Evolutionary conservation across 1,140 invertebrate genomes (phyloP), one percentile per base, ranked within the genome.

Genomic region (Agrypnia vestita): DNA sequence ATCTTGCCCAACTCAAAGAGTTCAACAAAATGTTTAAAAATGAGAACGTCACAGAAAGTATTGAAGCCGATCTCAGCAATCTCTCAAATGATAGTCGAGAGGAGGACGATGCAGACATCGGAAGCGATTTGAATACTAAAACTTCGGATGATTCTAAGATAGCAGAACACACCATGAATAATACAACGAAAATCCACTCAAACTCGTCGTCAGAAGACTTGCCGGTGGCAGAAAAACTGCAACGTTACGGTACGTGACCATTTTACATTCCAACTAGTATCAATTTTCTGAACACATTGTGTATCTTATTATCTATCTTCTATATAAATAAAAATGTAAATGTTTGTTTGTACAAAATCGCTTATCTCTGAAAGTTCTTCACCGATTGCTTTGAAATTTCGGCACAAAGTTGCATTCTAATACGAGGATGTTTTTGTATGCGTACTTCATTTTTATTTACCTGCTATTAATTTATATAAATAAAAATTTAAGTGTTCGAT

Each of bases 151-250:
- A 64, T 35, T 43, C 35, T 19, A n/a, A 64, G 19, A 21, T 64
- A 25, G 10, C 35, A 19, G 61, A 64, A 59, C 21, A 59, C 7
- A 17, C 11, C 13, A 19, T 59, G 4, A 21, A 10, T 25, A 8
- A 80, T 85, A 11, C 87, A 87, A 49, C 85, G 86, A 9, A 64
- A 84, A 0, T 44, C 84, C 3, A 73, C 67, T 13, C 80, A 80
- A 3, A 73, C 85, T 25, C 83, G 53, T 19, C 84, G 84, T 35
- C 81, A 86, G 15, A 79, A 86, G 47, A 85, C 85, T 0, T 46
- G 78, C 0, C 86, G 85, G 0, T 77, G 84, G 0, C 84, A 85
- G 72, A 87, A 87, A 69, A 83, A 85, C 21, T 85, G 84, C 0
- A 17, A 80, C 15, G 64, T 46, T 0, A 47, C 84, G 7, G 76